Conservation (phyloP, 2,113 vertebrate genomes). For the Ancistrus triradiatus region DNA sequence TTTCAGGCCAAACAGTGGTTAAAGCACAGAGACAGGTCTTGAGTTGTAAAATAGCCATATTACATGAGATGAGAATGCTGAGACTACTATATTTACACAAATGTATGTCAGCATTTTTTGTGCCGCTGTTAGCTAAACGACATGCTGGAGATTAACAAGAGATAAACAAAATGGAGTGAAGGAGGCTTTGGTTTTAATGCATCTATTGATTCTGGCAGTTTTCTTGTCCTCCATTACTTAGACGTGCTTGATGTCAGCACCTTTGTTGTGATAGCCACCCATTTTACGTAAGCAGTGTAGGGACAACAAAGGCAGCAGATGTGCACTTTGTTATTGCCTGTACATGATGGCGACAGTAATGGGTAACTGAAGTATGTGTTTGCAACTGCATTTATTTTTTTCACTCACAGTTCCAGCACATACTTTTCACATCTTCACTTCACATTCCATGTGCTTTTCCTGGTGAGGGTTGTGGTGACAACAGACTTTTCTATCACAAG, state of each 20-base stretch:
- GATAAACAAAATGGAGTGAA: constrained; percentile 58
- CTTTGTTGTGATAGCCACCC: too few species aligned
- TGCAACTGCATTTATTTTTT: too few species aligned
- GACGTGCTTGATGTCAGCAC: constrained; percentile 56
- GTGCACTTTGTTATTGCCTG: too few species aligned
- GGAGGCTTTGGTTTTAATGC: constrained; percentile 60
- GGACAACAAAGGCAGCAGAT: too few species aligned
- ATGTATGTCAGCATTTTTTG: constrained; percentile 64
- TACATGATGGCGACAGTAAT: too few species aligned
- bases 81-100: constrained; percentile 36
- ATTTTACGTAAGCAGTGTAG: too few species aligned
- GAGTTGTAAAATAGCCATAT: constrained; percentile 14
- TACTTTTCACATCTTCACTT: too few species aligned
- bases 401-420: too few species aligned
- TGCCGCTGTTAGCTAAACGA: constrained; percentile 58
- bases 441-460: too few species aligned
- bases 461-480: too few species aligned
- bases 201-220: constrained; percentile 68
- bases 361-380: too few species aligned
- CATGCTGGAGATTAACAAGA: constrained; percentile 54
- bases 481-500: too few species aligned
- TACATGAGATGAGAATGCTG: constrained; percentile 32
- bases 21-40: constrained; percentile 5
- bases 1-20: constrained; percentile 22
- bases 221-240: constrained; percentile 9